Conservation (phyloP, 2,797 vertebrate genomes). For the Babyrousa celebensis region DNA sequence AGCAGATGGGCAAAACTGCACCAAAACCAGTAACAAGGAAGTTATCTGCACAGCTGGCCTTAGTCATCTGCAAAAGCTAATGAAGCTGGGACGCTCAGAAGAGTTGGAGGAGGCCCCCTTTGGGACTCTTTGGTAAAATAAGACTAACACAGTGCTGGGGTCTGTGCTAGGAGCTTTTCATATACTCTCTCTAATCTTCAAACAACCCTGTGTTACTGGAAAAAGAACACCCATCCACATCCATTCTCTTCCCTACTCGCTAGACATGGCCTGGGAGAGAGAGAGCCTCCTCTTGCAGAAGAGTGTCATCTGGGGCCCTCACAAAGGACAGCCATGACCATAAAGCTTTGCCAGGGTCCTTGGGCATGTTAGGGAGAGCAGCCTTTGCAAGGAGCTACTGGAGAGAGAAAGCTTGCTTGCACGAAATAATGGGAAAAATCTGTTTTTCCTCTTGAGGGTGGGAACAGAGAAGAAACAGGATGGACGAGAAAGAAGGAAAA, state of each 20-base stretch:
- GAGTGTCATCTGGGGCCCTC: neutral
- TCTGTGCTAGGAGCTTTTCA: neutral
- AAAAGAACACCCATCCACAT: neutral
- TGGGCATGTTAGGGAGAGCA: neutral
- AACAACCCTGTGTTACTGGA: neutral
- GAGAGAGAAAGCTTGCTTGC: neutral
- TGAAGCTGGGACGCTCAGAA: conserved; percentile 16
- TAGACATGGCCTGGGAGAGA: neutral
- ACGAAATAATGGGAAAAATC: neutral
- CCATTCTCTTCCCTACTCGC: neutral
- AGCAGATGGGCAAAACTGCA: conserved; percentile 42
- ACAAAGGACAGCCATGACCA: neutral
- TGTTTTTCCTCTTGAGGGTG: neutral
- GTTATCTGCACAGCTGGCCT: neutral
- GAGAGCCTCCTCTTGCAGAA: neutral
- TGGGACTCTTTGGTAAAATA: neutral
- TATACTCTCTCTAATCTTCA: conserved; percentile 43
- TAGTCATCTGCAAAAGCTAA: neutral
- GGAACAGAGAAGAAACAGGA: neutral
- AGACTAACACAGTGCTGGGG: neutral
- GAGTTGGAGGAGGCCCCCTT: neutral
- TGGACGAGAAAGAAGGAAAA: neutral
- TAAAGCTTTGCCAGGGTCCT: neutral
- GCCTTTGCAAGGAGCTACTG: neutral
- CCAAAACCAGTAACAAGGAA: conserved; percentile 40